Conservation (phyloP, 2,797 vertebrate genomes). For the Otolemur crassicaudatus region DNA sequence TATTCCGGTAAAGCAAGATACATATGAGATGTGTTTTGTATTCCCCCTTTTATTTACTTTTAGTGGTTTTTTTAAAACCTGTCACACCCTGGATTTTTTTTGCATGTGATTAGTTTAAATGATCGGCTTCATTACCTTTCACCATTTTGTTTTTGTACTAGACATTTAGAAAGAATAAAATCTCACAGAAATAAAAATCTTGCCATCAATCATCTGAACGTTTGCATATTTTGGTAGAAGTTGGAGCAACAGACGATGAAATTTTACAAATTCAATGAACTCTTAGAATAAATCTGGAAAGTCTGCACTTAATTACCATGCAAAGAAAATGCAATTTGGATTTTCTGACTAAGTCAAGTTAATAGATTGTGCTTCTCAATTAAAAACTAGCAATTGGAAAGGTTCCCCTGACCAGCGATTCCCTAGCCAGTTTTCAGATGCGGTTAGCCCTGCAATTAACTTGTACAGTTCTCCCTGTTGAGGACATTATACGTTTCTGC, state of each 20-base stretch:
- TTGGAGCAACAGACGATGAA: constrained; percentile 70
- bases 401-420: constrained; percentile 51
- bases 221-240: constrained; percentile 75
- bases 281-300: constrained; percentile 75
- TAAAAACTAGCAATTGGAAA: constrained; percentile 80
- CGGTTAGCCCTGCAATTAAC: constrained; percentile 69
- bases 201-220: constrained; percentile 29
- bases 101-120: constrained; percentile 45
- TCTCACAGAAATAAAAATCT: background rate
- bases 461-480: constrained; percentile 73
- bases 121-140: constrained; percentile 64
- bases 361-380: constrained; percentile 80
- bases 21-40: background rate
- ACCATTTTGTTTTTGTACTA: constrained; percentile 73
- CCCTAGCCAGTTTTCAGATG: constrained; percentile 48
- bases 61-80: background rate
- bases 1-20: background rate
- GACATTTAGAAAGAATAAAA: constrained; percentile 64
- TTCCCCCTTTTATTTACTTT: background rate
- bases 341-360: constrained; percentile 59
- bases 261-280: constrained; percentile 78
- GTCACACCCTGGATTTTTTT: background rate
- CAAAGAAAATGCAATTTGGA: constrained; percentile 77
- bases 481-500: constrained; percentile 60
- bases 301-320: constrained; percentile 79